Conservation (phyloP, 2,888 invertebrate species). For the Leucoma salicis region DNA sequence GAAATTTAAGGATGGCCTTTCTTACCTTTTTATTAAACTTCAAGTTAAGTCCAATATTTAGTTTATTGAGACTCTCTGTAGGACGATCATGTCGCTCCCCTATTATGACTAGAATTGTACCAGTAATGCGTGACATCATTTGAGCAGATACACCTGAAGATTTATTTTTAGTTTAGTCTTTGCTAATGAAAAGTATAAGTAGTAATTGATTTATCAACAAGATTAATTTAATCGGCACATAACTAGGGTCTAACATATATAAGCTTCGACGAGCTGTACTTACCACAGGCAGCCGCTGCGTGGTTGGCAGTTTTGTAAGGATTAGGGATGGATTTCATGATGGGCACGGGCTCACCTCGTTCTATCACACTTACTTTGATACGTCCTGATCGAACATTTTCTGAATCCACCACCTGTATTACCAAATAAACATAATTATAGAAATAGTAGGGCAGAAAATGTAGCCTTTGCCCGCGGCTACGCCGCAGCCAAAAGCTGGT, state of each 20-base stretch:
- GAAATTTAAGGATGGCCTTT: too few species aligned
- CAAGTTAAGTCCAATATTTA: constrained; percentile 94
- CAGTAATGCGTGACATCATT: constrained; percentile 92
- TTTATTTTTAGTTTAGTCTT: too few species aligned
- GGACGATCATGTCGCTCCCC: constrained; percentile 75
- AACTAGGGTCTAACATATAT: too few species aligned
- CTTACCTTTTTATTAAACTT: constrained; percentile 92
- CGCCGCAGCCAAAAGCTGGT: too few species aligned
- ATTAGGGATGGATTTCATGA: constrained; percentile 38
- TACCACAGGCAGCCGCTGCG: constrained; percentile 74
- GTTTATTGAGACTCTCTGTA: constrained; percentile 73
- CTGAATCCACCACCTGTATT: constrained; percentile 80
- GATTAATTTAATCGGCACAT: too few species aligned
- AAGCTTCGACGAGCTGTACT: too few species aligned
- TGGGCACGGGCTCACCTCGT: constrained; percentile 76
- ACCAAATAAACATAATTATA: background rate
- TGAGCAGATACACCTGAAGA: constrained; percentile 84
- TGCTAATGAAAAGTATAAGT: too few species aligned
- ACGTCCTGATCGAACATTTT: constrained; percentile 78
- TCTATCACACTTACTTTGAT: constrained; percentile 82
- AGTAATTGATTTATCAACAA: too few species aligned
- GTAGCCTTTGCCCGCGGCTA: too few species aligned
- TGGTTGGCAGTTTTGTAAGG: constrained; percentile 80
- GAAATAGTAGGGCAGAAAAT: too few species aligned
- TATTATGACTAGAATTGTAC: constrained; percentile 87